A percentile compares a stretch with the other conserved stretches of the same genome.
Conservation (phyloP, 2,888 invertebrate species). For the Chymomyza fuscimana region DNA sequence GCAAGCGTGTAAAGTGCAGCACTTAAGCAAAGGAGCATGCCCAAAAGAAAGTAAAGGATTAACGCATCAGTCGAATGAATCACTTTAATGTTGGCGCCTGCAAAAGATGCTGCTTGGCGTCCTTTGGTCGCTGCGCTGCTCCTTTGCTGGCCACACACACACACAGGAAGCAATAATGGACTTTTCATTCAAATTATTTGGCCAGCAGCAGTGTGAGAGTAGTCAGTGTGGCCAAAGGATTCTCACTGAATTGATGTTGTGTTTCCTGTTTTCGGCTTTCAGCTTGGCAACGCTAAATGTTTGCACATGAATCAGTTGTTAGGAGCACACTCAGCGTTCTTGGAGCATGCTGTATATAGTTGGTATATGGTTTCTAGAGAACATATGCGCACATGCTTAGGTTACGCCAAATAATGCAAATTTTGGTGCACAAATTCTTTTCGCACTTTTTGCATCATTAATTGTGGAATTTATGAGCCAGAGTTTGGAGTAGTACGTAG, state of each 20-base stretch:
- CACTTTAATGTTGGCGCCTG: constrained; percentile 65
- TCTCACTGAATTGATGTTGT: constrained; percentile 63
- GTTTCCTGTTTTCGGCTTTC: constrained; percentile 58
- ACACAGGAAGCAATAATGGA: constrained; percentile 78
- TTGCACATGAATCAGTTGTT: constrained; percentile 24
- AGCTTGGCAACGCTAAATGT: constrained; percentile 34
- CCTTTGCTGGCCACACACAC: constrained; percentile 33
- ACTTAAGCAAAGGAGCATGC: constrained; percentile 56
- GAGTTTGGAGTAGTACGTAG: constrained; percentile 23
- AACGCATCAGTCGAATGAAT: constrained; percentile 53
- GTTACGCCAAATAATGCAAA: constrained; percentile 54
- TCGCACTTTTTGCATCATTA: constrained; percentile 78
- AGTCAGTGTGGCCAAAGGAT: constrained; percentile 18
- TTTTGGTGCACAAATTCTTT: constrained; percentile 64
- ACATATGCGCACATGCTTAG: constrained; percentile 19
- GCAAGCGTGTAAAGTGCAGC: constrained; percentile 61
- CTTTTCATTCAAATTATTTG: constrained; percentile 79
- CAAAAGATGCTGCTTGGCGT: constrained; percentile 39
- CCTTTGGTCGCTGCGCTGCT: constrained; percentile 25
- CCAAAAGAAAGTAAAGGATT: constrained; percentile 45
- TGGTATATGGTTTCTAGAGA: not conserved
- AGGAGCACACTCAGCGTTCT: not conserved
- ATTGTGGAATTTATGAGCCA: constrained; percentile 77
- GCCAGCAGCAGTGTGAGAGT: constrained; percentile 36
- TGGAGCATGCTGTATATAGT: not conserved